Evolutionary conservation across 2,797 vertebrate genomes (phyloP), one percentile per base, ranked within the genome.

Genomic region (Pterois miles): DNA sequence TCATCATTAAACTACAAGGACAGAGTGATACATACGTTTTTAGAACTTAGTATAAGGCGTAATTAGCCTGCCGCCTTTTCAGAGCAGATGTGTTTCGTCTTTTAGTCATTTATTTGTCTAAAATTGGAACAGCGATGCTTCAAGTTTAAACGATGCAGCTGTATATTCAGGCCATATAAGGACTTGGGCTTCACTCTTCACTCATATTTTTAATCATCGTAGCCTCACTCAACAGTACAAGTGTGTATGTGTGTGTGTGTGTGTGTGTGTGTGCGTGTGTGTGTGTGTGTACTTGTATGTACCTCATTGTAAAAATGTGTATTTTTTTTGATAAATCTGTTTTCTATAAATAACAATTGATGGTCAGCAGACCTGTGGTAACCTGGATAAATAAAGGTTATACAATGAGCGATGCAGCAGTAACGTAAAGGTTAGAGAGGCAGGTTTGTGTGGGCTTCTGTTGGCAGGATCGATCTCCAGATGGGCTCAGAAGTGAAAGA

Each of bases 401-500:
- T n/a, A 46, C 38, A 69, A 54, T 59, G 66, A 60, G 23, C 16
- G 1, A 27, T 65, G 52, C 38, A 71, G 48, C 57, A 43, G 50
- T 54, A 59, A 58, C 4, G 23, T 64, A 80, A 80, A 80, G 73
- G 56, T 82, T 46, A 74, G 36, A 64, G 57, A 62, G 31, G 33
- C 46, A 64, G 57, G 38, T 48, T 36, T 48, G 46, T 65, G 46
- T 34, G 46, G 9, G 63, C 22, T 58, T 59, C 25, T 56, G 64
- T 81, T 72, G 60, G 52, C 16, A n/a, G n/a, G 57, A 74, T 80
- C 29, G 31, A 82, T 82, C 16, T 57, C 31, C 27, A 71, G 38
- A 75, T 66, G 18, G 25, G 33, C 6, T 22, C n/a, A 58, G 64
- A 62, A 56, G 33, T 76, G 46, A 81, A 43, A 56, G 31, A 52